Evolutionary conservation across 2,888 invertebrate species (phyloP).

Genomic region (Tipula confusa): DNA sequence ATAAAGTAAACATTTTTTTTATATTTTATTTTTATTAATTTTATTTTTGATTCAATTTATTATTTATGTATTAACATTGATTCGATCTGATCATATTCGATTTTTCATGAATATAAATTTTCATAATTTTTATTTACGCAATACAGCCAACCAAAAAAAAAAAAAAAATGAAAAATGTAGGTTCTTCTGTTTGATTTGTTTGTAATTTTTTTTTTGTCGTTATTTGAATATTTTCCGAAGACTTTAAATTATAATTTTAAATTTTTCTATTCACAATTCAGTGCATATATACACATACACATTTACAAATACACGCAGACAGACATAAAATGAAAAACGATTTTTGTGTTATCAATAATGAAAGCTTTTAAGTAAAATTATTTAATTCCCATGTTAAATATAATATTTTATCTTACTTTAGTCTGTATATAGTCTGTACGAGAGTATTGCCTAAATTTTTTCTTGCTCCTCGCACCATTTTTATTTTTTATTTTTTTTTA

Average conservation of each 20-base stretch:
- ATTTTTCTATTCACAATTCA: background rate
- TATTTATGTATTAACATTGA: slow-evolving; percentile 20
- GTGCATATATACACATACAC: background rate
- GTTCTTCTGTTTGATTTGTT: background rate
- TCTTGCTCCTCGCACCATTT: background rate
- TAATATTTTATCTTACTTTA: background rate
- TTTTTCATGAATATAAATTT: background rate
- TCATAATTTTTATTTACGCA: background rate
- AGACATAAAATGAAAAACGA: background rate
- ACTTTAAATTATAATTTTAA: background rate
- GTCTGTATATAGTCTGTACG: too few relatives aligned
- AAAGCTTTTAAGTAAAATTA: background rate
- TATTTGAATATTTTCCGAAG: background rate
- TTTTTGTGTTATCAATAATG: background rate
- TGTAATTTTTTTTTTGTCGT: background rate
- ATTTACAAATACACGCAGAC: background rate
- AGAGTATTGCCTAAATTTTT: background rate
- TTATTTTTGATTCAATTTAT: background rate
- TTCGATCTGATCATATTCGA: slow-evolving; percentile 6
- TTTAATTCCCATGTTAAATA: slow-evolving; percentile 5
- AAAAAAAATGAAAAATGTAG: too few relatives aligned
- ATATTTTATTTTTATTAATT: background rate
- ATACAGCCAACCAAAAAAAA: background rate
- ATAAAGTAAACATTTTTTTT: background rate
- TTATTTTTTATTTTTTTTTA: too few relatives aligned